phyloP scores from a whole-genome alignment of 92 coral and sea anemone genomes.

The Zoanthus gigantus region DNA sequence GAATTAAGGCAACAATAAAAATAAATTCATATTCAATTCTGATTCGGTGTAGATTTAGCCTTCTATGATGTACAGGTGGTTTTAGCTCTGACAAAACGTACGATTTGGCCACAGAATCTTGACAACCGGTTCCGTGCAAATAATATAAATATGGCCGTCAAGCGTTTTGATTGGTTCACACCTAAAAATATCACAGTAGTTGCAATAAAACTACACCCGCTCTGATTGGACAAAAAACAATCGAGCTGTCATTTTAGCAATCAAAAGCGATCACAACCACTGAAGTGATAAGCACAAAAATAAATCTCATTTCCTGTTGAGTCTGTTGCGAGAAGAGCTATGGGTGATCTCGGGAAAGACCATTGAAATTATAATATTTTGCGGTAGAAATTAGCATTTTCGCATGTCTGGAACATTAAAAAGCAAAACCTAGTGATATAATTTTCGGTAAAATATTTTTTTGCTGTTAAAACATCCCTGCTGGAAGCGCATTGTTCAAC shows the following conservation, averaged over 20 bases:
- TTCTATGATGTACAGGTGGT: constrained; percentile 50
- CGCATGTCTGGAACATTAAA: neutral
- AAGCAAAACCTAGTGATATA: neutral
- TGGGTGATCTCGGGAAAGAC: neutral
- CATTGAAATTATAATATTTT: neutral
- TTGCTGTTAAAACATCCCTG: constrained; percentile 28
- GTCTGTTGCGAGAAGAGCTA: constrained; percentile 10
- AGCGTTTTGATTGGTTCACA: constrained; percentile 35
- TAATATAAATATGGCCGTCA: constrained; percentile 46
- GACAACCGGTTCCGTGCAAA: constrained; percentile 53
- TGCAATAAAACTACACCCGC: constrained; percentile 13
- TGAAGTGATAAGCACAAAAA: constrained; percentile 31
- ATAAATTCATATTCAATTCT: constrained; percentile 97
- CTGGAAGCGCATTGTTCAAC: constrained; percentile 43
- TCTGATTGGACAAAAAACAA: constrained; percentile 71
- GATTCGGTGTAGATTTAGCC: constrained; percentile 78
- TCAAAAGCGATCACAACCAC: constrained; percentile 17
- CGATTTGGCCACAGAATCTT: constrained; percentile 39
- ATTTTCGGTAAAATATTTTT: constrained; percentile 1
- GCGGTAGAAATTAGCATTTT: neutral
- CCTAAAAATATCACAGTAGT: constrained; percentile 30
- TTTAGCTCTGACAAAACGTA: constrained; percentile 42
- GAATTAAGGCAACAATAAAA: constrained; percentile 88
- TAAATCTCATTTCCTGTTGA: constrained; percentile 39
- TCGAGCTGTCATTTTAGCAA: constrained; percentile 22